Evolutionary conservation across 2,797 vertebrate species (phyloP).

Genomic region (Gallinago solitaria): DNA sequence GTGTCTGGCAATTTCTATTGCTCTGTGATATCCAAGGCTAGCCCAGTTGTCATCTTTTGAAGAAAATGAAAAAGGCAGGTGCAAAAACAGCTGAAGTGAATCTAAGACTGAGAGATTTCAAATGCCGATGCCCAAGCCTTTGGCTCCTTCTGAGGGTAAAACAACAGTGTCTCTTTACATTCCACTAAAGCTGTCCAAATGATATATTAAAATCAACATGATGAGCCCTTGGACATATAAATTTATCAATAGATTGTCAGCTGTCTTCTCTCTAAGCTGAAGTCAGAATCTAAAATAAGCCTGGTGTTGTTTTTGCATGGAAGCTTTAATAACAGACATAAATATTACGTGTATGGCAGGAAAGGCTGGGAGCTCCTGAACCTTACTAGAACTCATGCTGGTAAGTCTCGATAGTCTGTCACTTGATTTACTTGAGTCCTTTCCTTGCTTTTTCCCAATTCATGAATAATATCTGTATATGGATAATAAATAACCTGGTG

Average conservation of each 20-base stretch:
- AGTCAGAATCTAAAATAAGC: slow-evolving; percentile 12
- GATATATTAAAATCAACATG: neutral
- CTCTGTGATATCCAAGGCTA: neutral
- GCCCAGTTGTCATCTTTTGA: neutral
- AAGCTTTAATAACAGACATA: slow-evolving; percentile 1
- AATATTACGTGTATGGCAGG: neutral
- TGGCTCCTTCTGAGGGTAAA: neutral
- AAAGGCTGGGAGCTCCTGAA: neutral
- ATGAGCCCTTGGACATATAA: neutral
- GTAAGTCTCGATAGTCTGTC: neutral
- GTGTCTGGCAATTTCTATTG: slow-evolving; percentile 7
- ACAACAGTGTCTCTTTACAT: neutral
- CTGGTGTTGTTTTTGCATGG: neutral
- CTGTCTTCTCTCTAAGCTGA: neutral
- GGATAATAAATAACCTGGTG: slow-evolving; percentile 45
- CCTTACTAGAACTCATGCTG: neutral
- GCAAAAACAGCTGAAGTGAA: neutral
- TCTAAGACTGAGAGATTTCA: neutral
- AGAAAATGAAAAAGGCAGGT: neutral
- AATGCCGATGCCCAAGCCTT: neutral
- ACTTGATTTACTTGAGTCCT: slow-evolving; percentile 51
- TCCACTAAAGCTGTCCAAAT: neutral
- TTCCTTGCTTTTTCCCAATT: slow-evolving; percentile 41
- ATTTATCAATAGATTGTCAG: neutral
- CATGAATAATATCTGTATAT: slow-evolving; percentile 39